Base-by-base conservation (phyloP, 1,140 invertebrate species). In the Anthonomus grandis region DNA sequence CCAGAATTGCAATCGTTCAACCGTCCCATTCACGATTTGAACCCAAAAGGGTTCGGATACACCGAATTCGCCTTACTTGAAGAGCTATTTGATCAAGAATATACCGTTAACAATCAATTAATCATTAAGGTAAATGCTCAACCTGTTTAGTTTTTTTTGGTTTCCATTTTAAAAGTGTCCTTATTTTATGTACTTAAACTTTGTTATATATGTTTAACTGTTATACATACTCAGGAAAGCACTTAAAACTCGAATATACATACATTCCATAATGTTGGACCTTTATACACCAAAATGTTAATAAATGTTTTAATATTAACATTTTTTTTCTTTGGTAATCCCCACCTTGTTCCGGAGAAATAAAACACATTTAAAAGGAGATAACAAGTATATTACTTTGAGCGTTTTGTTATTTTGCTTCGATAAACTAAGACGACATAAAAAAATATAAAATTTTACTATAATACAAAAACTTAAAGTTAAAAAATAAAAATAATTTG, bases 21-120 rank as follows among this genome's bases (percentile, higher is more conserved):
- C 64, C 81, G 81, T 59, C 87, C 86, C 0, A 72, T 74, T 0
- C 73, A 80, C 22, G 79, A 84, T 46, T 80, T 86, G n/a, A 87
- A 85, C 65, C 79, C 82, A 0, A 77, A 83, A 34, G 88, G 87
- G 4, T 90, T 89, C 67, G 89, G 89, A 2, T 91, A 86, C 57
- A 79, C 81, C 0, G 85, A 90, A 68, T 90, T 91, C 65, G 83
- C 86, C 8, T 76, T 79, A 8, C 73, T 89, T 21, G 75, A 77
- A 50, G 85, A 89, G 61, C 76, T 90, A 8, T 69, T 81, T 34
- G 56, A 66, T 22, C 59, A 67, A 53, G 62, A 63, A 25, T 70
- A 59, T 34, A 57, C 67, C 8, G 54, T 52, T 15, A 63, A 63
- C 45, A 69, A 70, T 57, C 63, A 66, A 19, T 53, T 70, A 36